These are phyloP conservation scores for Hypena proboscidalis DNA, from an alignment of 2,888 invertebrate genomes.

Conservation along the genomic window DNA sequence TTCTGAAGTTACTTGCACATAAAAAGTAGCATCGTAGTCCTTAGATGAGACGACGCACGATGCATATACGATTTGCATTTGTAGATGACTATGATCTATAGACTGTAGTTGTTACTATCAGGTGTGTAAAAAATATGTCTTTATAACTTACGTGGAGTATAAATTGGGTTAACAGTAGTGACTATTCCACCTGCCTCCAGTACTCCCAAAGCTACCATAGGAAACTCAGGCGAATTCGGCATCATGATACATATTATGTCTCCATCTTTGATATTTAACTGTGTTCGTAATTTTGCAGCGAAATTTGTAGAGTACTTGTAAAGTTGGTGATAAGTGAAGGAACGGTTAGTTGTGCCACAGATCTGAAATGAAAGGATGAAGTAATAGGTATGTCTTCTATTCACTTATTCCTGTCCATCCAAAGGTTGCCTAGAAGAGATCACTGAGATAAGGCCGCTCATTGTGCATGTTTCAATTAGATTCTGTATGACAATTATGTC, in stretches of 20 bases:
- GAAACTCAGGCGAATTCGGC: conserved; percentile 90
- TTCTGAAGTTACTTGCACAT: too few species aligned
- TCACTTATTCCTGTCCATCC: too few species aligned
- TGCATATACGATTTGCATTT: too few species aligned
- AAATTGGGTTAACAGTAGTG: conserved; percentile 89
- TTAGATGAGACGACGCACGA: too few species aligned
- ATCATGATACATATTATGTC: conserved; percentile 88
- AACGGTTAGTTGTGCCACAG: conserved; percentile 87
- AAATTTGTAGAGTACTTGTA: conserved; percentile 86
- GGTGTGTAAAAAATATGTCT: background rate
- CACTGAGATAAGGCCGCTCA: too few species aligned
- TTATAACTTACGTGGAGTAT: conserved; percentile 82
- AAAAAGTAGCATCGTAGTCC: too few species aligned
- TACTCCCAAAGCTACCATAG: conserved; percentile 85
- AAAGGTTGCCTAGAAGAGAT: too few species aligned
- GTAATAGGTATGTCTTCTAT: too few species aligned
- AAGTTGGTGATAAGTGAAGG: conserved; percentile 87
- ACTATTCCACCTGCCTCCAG: conserved; percentile 87
- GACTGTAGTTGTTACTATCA: background rate
- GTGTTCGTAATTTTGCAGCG: conserved; percentile 85
- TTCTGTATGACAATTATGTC: too few species aligned
- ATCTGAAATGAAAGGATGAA: conserved; percentile 86
- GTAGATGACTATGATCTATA: too few species aligned
- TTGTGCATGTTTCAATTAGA: too few species aligned
- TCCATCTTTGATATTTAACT: conserved; percentile 85